phyloP scores from a whole-genome alignment of 2,113 vertebrate species.

The Atherinomorus stipes region DNA sequence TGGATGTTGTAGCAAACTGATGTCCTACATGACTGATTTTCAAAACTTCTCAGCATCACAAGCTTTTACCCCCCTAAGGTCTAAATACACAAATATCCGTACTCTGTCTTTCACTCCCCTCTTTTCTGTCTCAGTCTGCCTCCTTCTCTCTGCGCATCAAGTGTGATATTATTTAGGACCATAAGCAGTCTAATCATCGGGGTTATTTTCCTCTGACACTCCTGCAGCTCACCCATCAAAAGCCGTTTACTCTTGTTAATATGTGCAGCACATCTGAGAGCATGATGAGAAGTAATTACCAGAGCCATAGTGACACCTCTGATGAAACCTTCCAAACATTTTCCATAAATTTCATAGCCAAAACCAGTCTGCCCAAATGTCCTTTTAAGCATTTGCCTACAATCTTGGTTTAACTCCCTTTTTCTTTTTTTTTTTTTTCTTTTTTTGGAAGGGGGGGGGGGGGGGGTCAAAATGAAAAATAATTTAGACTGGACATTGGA shows the following conservation, averaged over 20 bases:
- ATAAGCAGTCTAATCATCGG: slow-evolving; percentile 42
- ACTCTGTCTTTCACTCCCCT: neutral
- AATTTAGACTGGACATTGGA: no score
- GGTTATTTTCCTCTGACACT: slow-evolving; percentile 43
- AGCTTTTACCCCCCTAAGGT: slow-evolving; percentile 12
- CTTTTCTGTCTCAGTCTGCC: neutral
- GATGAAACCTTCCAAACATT: slow-evolving; percentile 21
- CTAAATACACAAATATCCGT: slow-evolving; percentile 10
- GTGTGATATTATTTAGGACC: slow-evolving; percentile 51
- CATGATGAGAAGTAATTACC: slow-evolving; percentile 50
- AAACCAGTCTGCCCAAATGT: neutral
- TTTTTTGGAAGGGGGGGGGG: no score
- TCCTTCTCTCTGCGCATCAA: slow-evolving; percentile 24
- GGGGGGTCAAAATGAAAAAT: no score
- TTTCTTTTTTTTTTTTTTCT: no score
- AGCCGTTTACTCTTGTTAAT: slow-evolving; percentile 55
- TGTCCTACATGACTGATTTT: no score
- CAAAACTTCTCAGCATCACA: slow-evolving; percentile 11
- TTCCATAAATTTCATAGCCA: slow-evolving; percentile 12
- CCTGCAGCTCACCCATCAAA: slow-evolving; percentile 58
- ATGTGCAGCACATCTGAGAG: slow-evolving; percentile 46
- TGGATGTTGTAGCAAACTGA: neutral
- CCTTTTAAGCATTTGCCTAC: neutral
- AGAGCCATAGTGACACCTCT: slow-evolving; percentile 19
- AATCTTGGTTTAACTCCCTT: neutral